Evolutionary conservation across 1,140 invertebrate genomes (phyloP).

Genomic region (Listronotus oregonensis): DNA sequence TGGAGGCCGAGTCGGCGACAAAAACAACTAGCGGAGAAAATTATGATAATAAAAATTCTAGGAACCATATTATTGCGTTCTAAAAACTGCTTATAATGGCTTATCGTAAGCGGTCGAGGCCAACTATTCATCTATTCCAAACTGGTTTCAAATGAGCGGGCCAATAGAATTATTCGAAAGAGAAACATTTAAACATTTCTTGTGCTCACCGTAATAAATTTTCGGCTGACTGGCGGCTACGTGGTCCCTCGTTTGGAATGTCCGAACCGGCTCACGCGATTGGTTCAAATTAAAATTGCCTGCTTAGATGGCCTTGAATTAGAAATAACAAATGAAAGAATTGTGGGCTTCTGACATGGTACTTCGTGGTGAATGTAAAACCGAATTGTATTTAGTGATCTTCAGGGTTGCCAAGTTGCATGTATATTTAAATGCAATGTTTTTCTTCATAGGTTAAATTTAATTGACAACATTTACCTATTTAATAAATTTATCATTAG

Average conservation of each 20-base stretch:
- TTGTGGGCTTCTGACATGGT: slow-evolving; percentile 5
- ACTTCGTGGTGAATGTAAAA: no score
- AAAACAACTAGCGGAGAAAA: neutral
- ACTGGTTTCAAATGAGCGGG: slow-evolving; percentile 26
- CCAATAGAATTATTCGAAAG: slow-evolving; percentile 22
- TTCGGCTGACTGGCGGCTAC: no score
- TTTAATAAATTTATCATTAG: no score
- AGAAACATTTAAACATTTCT: slow-evolving; percentile 11
- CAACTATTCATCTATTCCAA: slow-evolving; percentile 35
- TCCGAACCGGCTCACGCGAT: slow-evolving; percentile 1
- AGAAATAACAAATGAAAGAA: slow-evolving; percentile 34
- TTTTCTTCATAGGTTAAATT: no score
- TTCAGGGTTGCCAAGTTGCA: no score
- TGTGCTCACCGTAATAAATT: slow-evolving; percentile 16
- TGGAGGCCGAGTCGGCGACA: neutral
- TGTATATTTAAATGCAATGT: no score
- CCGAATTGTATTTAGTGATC: no score
- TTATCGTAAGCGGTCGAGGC: slow-evolving; percentile 20
- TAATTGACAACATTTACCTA: no score
- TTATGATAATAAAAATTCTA: slow-evolving; percentile 4
- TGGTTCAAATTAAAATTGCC: slow-evolving; percentile 17
- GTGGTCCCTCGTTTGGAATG: no score
- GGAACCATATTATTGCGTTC: slow-evolving; percentile 11
- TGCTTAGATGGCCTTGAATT: slow-evolving; percentile 41
- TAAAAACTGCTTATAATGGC: slow-evolving; percentile 10